phyloP scores from a whole-genome alignment of 2,888 invertebrate genomes.

The Hypena proboscidalis region DNA sequence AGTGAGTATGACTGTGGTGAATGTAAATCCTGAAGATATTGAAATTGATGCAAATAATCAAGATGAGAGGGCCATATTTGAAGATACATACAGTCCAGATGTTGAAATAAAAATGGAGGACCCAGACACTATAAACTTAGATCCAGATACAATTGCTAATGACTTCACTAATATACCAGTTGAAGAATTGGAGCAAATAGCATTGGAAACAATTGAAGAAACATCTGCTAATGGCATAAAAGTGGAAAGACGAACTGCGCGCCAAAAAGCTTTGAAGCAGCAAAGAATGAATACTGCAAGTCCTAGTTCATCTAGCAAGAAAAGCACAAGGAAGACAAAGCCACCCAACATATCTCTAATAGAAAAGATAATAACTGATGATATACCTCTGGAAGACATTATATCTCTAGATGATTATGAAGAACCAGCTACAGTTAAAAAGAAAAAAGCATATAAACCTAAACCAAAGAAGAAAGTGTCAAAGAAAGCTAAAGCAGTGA shows the following conservation, averaged over 20 bases:
- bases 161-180: slow-evolving; percentile 73
- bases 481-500: slow-evolving; percentile 39
- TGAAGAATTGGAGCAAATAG: slow-evolving; percentile 75
- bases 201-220: slow-evolving; percentile 59
- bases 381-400: slow-evolving; percentile 74
- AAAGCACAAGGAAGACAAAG: slow-evolving; percentile 53
- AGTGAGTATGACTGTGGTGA: slow-evolving; percentile 74
- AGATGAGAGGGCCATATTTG: no score
- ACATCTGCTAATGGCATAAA: slow-evolving; percentile 35
- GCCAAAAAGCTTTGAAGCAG: slow-evolving; percentile 47
- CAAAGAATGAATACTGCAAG: slow-evolving; percentile 55
- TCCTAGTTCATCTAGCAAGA: slow-evolving; percentile 49
- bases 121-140: slow-evolving; percentile 29
- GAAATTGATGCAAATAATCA: slow-evolving; percentile 11
- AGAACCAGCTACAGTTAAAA: slow-evolving; percentile 46
- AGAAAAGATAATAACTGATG: slow-evolving; percentile 75
- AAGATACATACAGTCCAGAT: no score
- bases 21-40: slow-evolving; percentile 52
- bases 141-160: slow-evolving; percentile 66
- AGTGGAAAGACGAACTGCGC: slow-evolving; percentile 45
- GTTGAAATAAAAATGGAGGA: not conserved
- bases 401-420: slow-evolving; percentile 74
- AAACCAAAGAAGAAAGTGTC: slow-evolving; percentile 32
- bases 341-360: slow-evolving; percentile 74
- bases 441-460: slow-evolving; percentile 47